These are phyloP conservation scores for Pangasianodon hypophthalmus DNA, from an alignment of 2,113 vertebrate genomes.

Conservation along the genomic window DNA sequence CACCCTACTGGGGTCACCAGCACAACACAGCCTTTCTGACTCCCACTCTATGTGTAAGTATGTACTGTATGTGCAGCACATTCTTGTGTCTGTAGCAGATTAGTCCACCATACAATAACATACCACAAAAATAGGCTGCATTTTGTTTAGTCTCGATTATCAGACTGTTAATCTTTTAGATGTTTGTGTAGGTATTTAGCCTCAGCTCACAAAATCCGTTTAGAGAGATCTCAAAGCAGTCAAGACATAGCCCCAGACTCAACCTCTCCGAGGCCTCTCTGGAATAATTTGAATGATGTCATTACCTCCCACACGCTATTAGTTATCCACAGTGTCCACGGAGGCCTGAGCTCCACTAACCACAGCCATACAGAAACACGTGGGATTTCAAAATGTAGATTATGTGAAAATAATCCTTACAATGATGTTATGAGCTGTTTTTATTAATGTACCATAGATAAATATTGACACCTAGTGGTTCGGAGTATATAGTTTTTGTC, in stretches of 20 bases:
- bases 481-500: background rate
- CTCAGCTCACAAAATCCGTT: background rate
- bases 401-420: background rate
- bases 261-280: background rate
- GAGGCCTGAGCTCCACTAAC: background rate
- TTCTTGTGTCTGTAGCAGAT: background rate
- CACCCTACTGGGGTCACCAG: slow-evolving; percentile 58
- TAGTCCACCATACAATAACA: slow-evolving; percentile 3
- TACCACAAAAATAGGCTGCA: background rate
- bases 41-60: slow-evolving; percentile 6
- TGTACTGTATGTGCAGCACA: background rate
- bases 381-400: background rate
- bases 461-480: slow-evolving; percentile 34
- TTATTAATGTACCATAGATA: background rate
- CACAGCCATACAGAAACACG: background rate
- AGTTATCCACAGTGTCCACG: background rate
- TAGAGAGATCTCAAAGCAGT: background rate
- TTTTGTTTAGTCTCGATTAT: background rate
- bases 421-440: background rate
- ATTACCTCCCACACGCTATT: background rate
- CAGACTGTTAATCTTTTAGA: background rate
- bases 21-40: slow-evolving; percentile 60
- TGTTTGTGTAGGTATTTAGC: background rate
- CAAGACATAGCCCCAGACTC: background rate
- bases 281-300: slow-evolving; percentile 19